These are phyloP conservation scores for Hippocampus guttulatus DNA, from an alignment of 2,113 vertebrate genomes.

Conservation along the genomic window DNA sequence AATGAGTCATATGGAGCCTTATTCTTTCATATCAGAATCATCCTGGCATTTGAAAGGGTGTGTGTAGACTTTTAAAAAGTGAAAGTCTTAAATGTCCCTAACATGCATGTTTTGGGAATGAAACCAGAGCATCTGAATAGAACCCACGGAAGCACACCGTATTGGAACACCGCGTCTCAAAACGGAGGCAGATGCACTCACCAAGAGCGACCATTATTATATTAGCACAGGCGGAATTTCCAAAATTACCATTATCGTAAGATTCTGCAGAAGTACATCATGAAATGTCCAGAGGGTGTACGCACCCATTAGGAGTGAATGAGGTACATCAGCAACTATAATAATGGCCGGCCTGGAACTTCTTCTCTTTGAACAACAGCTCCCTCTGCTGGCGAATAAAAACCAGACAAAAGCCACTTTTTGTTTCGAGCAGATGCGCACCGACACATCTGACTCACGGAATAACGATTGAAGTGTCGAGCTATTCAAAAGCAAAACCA, in stretches of 20 bases:
- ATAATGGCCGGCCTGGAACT: not conserved
- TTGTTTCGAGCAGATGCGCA: not conserved
- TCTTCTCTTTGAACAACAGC: slow-evolving; percentile 5
- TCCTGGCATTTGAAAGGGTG: not conserved
- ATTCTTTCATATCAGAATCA: not conserved
- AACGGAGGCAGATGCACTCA: not conserved
- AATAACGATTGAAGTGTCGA: not conserved
- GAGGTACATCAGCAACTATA: not conserved
- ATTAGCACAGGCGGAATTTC: not conserved
- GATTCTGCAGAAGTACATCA: not conserved
- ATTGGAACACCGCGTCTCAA: not conserved
- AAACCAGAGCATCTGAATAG: not conserved
- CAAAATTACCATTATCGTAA: not conserved
- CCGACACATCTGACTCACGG: not conserved
- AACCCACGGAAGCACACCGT: not conserved
- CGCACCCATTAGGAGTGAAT: not conserved
- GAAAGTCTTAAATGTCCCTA: no score
- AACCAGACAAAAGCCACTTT: not conserved
- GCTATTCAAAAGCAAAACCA: not conserved
- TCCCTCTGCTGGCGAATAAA: slow-evolving; percentile 37
- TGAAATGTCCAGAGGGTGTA: not conserved
- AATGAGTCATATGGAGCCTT: no score
- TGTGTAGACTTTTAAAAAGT: no score
- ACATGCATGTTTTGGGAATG: no score
- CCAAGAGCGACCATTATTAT: not conserved